A percentile compares a stretch with the other conserved stretches of the same genome.
phyloP scores from a whole-genome alignment of 2,797 vertebrate species.

The Oryzias dopingdopingensis region DNA sequence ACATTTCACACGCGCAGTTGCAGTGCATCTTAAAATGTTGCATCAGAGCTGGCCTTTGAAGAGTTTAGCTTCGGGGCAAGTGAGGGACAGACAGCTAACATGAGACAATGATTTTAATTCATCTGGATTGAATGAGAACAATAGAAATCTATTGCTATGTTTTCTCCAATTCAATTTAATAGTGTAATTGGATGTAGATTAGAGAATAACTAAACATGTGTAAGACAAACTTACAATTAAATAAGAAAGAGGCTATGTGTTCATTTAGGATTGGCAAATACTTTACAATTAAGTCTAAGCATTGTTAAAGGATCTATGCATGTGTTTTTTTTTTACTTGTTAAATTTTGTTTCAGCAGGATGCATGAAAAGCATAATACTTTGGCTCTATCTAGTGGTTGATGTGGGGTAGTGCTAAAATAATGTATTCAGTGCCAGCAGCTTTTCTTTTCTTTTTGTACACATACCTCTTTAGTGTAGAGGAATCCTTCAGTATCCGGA shows the following conservation, averaged over 20 bases:
- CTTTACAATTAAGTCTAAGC: too few species aligned
- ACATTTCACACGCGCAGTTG: slow-evolving; percentile 43
- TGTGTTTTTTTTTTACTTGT: too few species aligned
- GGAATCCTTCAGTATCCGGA: slow-evolving; percentile 67
- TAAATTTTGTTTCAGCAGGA: not conserved
- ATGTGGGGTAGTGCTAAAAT: not conserved
- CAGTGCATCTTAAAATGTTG: slow-evolving; percentile 46
- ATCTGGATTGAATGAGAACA: slow-evolving; percentile 15
- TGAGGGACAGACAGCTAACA: slow-evolving; percentile 12
- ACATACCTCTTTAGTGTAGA: slow-evolving; percentile 74
- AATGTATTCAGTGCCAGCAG: not conserved
- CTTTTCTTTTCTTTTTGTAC: not conserved
- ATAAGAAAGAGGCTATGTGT: too few species aligned
- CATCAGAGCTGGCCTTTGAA: slow-evolving; percentile 61
- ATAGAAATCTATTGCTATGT: not conserved
- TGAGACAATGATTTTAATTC: slow-evolving; percentile 26
- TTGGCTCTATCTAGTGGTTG: slow-evolving; percentile 69
- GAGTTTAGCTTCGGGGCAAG: slow-evolving; percentile 23
- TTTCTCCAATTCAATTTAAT: not conserved
- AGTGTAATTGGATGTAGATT: too few species aligned
- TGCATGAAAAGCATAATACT: not conserved
- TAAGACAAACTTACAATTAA: too few species aligned
- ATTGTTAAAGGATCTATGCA: too few species aligned
- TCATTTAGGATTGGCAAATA: too few species aligned
- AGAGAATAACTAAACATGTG: too few species aligned